phyloP scores from a whole-genome alignment of 1,140 invertebrate species.

The Drepana arcuata region DNA sequence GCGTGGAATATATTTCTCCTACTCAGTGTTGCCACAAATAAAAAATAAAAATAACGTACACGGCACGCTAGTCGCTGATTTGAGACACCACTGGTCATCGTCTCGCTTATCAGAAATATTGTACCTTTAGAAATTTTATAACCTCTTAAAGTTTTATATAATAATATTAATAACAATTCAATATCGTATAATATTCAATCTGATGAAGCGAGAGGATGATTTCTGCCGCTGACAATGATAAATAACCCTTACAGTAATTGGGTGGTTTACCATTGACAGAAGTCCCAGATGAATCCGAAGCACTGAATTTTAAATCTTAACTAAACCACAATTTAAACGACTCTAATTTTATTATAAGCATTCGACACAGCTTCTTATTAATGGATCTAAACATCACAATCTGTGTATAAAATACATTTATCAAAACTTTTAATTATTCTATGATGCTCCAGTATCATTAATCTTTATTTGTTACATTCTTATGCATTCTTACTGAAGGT shows the following conservation, averaged over 20 bases:
- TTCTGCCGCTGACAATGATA: conserved; percentile 32
- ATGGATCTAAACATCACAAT: too few species aligned
- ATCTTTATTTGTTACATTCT: too few species aligned
- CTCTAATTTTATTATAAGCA: too few species aligned
- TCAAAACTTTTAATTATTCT: too few species aligned
- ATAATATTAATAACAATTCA: not conserved
- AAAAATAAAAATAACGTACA: conserved; percentile 48
- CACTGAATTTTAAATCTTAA: conserved; percentile 44
- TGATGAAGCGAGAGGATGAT: conserved; percentile 56
- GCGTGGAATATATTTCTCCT: conserved; percentile 35
- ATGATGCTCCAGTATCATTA: too few species aligned
- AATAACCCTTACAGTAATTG: conserved; percentile 20
- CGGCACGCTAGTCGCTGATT: conserved; percentile 63
- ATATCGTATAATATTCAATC: conserved; percentile 3
- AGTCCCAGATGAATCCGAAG: conserved; percentile 60
- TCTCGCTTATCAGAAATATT: conserved; percentile 50
- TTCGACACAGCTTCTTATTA: too few species aligned
- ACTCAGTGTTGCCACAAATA: conserved; percentile 59
- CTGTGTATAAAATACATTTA: too few species aligned
- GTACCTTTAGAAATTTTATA: conserved; percentile 4
- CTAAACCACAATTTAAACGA: too few species aligned
- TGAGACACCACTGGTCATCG: conserved; percentile 62
- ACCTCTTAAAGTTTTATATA: conserved; percentile 2
- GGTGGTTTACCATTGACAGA: conserved; percentile 34
- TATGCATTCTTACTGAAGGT: too few species aligned